A percentile compares a stretch with the other conserved stretches of the same genome.
Conservation (phyloP, 2,113 vertebrate genomes). For the Ciconia stormi region DNA sequence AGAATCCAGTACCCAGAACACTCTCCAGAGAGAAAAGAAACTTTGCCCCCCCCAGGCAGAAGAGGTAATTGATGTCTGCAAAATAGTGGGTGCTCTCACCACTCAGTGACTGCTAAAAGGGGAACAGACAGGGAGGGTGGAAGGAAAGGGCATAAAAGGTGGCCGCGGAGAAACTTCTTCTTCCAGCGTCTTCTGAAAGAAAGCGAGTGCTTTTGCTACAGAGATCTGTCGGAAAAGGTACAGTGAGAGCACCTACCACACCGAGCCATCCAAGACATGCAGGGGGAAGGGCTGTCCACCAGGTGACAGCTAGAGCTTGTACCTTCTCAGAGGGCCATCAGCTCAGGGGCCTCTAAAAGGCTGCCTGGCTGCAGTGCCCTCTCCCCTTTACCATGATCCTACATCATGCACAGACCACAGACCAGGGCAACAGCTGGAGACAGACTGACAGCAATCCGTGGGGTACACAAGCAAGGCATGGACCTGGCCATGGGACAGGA, state of each 20-base stretch:
- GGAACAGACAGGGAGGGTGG: background rate
- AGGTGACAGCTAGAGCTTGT: background rate
- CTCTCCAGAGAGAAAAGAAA: background rate
- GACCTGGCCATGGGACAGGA: background rate
- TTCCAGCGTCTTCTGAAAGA: background rate
- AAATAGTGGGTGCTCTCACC: background rate
- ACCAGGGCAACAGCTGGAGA: background rate
- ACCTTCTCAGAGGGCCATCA: background rate
- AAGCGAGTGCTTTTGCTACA: background rate
- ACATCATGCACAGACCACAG: background rate
- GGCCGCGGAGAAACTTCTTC: background rate
- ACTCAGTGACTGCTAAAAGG: background rate
- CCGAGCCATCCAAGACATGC: background rate
- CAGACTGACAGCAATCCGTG: background rate
- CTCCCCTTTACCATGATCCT: background rate
- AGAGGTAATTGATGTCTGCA: background rate
- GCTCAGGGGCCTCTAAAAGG: background rate
- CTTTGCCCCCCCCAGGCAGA: background rate
- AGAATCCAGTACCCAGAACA: background rate
- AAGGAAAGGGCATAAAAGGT: background rate
- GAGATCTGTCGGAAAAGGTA: background rate
- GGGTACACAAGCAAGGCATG: background rate
- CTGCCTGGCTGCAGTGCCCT: background rate
- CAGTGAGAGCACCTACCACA: background rate
- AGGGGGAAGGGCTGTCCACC: background rate